Percentiles rank a stretch among this genome's conserved stretches.
Evolutionary conservation across 2,888 invertebrate species (phyloP).

Genomic region (Acrocyrtus sp.): DNA sequence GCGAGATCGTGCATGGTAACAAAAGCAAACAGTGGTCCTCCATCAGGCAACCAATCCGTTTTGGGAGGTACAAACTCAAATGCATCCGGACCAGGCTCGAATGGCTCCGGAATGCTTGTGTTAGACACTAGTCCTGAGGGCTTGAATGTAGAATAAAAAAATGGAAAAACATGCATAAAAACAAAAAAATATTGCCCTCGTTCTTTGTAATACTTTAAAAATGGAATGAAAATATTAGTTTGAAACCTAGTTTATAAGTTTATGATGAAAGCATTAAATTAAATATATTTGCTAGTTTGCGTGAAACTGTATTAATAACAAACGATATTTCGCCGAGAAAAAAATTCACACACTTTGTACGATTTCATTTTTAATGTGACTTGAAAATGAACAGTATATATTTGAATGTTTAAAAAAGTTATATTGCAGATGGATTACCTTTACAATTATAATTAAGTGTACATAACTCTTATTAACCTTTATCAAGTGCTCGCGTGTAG

Average conservation of each 20-base stretch:
- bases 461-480: too few species aligned
- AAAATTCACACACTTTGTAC: conserved; percentile 49
- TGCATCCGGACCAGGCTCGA: conserved; percentile 48
- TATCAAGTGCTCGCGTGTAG: too few species aligned
- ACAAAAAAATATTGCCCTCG: conserved; percentile 1
- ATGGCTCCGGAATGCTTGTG: conserved; percentile 52
- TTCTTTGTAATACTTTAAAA: conserved; percentile 9
- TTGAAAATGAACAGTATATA: conserved; percentile 51
- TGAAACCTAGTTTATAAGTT: too few species aligned
- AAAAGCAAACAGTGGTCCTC: conserved; percentile 53
- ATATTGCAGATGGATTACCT: too few species aligned
- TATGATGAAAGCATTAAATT: too few species aligned
- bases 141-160: conserved; percentile 49
- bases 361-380: conserved; percentile 54
- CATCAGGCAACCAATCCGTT: conserved; percentile 40
- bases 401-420: conserved; percentile 64
- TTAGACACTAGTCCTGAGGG: conserved; percentile 55
- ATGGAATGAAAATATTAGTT: background rate
- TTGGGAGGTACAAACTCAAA: conserved; percentile 42
- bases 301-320: conserved; percentile 4
- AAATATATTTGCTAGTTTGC: background rate
- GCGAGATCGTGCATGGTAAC: conserved; percentile 91
- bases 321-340: conserved; percentile 40
- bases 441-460: too few species aligned
- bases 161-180: background rate